phyloP scores from a whole-genome alignment of 2,888 invertebrate species.

The Oxyteleia sp. region DNA sequence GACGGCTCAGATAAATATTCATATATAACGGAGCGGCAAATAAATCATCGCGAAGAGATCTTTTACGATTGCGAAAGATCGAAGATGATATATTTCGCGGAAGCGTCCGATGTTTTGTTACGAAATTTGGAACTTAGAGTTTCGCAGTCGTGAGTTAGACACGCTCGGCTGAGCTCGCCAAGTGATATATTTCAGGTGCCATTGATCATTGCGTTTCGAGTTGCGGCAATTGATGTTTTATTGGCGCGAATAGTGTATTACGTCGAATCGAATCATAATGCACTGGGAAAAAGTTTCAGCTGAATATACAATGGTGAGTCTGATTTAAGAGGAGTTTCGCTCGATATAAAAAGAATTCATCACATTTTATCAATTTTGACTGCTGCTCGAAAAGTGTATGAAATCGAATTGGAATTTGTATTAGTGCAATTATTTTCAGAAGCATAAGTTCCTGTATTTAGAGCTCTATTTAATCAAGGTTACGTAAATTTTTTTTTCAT shows the following conservation, averaged over 20 bases:
- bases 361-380: not conserved
- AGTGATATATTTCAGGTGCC: conserved; percentile 69
- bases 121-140: conserved; percentile 67
- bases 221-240: conserved; percentile 68
- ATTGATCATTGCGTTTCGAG: conserved; percentile 66
- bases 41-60: conserved; percentile 56
- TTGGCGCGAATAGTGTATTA: conserved; percentile 69
- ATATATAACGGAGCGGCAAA: conserved; percentile 33
- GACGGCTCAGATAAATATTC: conserved; percentile 31
- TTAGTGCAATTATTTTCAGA: too few relatives aligned
- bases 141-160: conserved; percentile 61
- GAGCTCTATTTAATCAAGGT: too few relatives aligned
- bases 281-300: conserved; percentile 48
- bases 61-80: conserved; percentile 59
- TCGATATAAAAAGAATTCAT: not conserved
- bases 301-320: conserved; percentile 38
- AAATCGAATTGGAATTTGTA: not conserved
- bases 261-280: conserved; percentile 69
- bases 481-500: too few relatives aligned
- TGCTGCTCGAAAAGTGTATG: not conserved
- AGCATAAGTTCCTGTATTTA: too few relatives aligned
- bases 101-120: conserved; percentile 64
- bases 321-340: conserved; percentile 43
- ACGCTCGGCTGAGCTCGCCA: conserved; percentile 48
- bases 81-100: conserved; percentile 69